Evolutionary conservation across 2,888 invertebrate species (phyloP).

Genomic region (Heliconius sara): DNA sequence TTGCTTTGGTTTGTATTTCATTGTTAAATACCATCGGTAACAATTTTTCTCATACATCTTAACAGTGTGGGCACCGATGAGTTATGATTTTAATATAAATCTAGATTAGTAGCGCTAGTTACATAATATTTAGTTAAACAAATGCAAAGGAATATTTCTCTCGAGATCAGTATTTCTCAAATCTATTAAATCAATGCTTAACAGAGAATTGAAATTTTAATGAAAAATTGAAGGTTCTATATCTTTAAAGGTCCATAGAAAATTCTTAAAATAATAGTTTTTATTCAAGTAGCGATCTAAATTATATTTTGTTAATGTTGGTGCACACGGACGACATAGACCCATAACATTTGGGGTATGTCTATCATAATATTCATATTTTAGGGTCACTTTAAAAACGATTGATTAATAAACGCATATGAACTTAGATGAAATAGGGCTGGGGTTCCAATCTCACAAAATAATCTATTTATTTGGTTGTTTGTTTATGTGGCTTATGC

Average conservation of each 20-base stretch:
- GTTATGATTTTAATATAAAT: too few species aligned
- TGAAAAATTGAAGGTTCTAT: too few species aligned
- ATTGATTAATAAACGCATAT: slow-evolving; percentile 61
- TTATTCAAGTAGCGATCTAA: neutral
- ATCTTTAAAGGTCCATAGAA: neutral
- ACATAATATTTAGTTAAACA: too few species aligned
- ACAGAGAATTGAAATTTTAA: too few species aligned
- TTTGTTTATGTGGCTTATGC: neutral
- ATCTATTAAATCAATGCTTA: too few species aligned
- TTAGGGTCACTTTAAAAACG: slow-evolving; percentile 55
- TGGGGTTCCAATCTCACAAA: slow-evolving; percentile 5
- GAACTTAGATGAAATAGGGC: slow-evolving; percentile 22
- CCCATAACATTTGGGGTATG: slow-evolving; percentile 30
- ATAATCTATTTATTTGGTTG: neutral
- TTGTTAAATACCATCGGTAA: too few species aligned
- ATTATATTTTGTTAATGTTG: neutral
- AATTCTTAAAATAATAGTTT: neutral
- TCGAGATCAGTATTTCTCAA: too few species aligned
- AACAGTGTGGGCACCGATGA: too few species aligned
- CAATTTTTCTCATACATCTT: too few species aligned
- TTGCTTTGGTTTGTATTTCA: too few species aligned
- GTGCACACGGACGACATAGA: slow-evolving; percentile 11
- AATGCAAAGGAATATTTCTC: too few species aligned
- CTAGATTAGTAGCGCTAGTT: too few species aligned
- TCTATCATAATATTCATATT: slow-evolving; percentile 59